These are phyloP conservation scores for Copsychus sechellarum DNA, from an alignment of 2,113 vertebrate species.

Conservation along the genomic window DNA sequence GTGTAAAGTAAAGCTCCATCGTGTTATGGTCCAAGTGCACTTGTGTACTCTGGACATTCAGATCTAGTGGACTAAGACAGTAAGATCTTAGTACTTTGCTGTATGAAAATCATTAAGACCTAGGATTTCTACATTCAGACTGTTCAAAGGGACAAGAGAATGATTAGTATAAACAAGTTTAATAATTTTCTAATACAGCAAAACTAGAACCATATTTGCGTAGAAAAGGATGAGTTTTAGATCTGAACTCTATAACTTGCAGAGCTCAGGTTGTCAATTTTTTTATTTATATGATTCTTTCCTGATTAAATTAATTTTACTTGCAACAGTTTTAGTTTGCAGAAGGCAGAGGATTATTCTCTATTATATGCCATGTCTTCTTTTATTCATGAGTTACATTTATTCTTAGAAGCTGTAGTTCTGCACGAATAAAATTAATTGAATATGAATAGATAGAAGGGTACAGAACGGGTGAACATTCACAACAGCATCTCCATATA, in stretches of 20 bases:
- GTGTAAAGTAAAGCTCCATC: not conserved
- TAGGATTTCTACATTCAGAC: not conserved
- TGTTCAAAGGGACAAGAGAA: not conserved
- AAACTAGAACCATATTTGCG: not conserved
- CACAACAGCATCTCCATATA: not conserved
- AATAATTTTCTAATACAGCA: not conserved
- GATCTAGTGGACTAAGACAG: not conserved
- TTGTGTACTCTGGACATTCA: not conserved
- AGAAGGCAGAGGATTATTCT: not conserved
- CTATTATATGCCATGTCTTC: not conserved
- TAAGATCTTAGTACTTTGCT: not conserved
- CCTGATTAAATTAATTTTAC: not conserved
- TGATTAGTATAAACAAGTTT: not conserved
- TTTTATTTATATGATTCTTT: not conserved
- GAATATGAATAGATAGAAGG: not conserved
- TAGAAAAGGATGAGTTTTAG: not conserved
- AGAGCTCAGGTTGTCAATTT: not conserved
- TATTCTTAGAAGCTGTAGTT: slow-evolving; percentile 19
- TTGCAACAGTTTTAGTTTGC: not conserved
- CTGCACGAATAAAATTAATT: slow-evolving; percentile 2
- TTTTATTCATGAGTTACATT: slow-evolving; percentile 31
- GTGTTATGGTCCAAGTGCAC: fast-evolving
- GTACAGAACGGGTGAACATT: not conserved
- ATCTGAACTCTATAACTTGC: not conserved
- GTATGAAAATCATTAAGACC: not conserved